Conservation (phyloP, 2,113 vertebrate species). For the Archilochus colubris region DNA sequence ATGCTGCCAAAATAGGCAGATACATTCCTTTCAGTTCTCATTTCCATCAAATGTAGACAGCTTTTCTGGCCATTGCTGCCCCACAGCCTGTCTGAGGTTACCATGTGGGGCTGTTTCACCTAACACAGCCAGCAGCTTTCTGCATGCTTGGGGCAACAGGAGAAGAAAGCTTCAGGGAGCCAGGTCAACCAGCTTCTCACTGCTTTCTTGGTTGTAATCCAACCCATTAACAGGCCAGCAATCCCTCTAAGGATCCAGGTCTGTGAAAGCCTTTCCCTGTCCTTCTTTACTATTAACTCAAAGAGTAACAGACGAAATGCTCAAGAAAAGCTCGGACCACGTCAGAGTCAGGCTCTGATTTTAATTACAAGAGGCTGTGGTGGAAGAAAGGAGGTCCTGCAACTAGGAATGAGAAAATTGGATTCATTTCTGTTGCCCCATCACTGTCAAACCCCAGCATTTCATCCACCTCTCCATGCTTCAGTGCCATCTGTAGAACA, state of each 20-base stretch:
- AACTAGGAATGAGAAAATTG: not conserved
- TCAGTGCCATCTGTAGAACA: constrained; percentile 28
- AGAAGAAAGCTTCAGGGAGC: not conserved
- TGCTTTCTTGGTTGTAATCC: not conserved
- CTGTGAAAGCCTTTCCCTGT: not conserved
- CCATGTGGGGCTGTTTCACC: not conserved
- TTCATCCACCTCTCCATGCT: not conserved
- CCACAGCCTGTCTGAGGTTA: not conserved
- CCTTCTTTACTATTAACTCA: not conserved
- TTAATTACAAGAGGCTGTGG: not conserved
- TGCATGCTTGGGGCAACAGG: not conserved
- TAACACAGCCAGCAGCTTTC: not conserved
- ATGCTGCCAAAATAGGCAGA: not conserved
- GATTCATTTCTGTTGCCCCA: not conserved
- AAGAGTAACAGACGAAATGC: not conserved
- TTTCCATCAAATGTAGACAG: not conserved
- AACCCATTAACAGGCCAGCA: not conserved
- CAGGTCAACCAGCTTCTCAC: not conserved
- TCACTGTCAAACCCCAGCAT: not conserved
- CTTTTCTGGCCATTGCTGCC: not conserved
- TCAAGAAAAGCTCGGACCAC: not conserved
- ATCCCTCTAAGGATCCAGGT: not conserved
- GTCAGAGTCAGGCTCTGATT: not conserved
- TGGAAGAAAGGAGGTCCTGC: not conserved
- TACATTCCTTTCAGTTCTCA: not conserved